Evolutionary conservation across 2,888 invertebrate species (phyloP).

Genomic region (Hydrotaea diabolus): DNA sequence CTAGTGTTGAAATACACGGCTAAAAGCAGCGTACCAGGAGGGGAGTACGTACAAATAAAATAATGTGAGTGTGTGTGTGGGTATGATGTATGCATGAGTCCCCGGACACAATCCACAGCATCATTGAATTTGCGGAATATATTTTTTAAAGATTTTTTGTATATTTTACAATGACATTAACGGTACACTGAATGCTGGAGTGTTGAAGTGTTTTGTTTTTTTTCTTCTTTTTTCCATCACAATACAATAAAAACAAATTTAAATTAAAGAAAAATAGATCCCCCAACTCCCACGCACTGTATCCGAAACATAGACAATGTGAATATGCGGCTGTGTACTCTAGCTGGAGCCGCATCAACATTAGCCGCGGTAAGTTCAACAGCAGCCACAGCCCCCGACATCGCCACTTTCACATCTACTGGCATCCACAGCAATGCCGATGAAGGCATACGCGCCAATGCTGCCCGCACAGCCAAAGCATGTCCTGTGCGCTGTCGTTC

Average conservation of each 20-base stretch:
- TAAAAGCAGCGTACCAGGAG: conserved; percentile 38
- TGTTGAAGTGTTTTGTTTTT: conserved; percentile 58
- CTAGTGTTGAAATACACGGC: conserved; percentile 60
- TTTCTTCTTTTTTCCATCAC: background rate
- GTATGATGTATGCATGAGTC: conserved; percentile 56
- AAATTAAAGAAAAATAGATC: conserved; percentile 70
- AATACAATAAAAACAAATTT: conserved; percentile 68
- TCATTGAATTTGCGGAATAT: conserved; percentile 60
- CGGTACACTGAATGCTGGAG: conserved; percentile 58
- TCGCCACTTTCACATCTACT: conserved; percentile 9
- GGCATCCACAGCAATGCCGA: background rate
- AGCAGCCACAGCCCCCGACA: background rate
- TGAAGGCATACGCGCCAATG: background rate
- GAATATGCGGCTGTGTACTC: background rate
- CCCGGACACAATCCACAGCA: conserved; percentile 58
- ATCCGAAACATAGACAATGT: background rate
- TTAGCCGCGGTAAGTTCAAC: conserved; percentile 48
- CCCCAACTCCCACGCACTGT: conserved; percentile 44
- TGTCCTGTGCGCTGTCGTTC: conserved; percentile 37
- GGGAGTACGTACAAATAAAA: conserved; percentile 18
- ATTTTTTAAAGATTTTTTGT: conserved; percentile 55
- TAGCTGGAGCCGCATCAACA: conserved; percentile 28
- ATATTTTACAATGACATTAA: conserved; percentile 62
- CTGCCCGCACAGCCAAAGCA: conserved; percentile 28
- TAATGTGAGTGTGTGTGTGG: background rate